Conservation (phyloP, 2,888 invertebrate genomes). For the Macrostomum cliftonense region DNA sequence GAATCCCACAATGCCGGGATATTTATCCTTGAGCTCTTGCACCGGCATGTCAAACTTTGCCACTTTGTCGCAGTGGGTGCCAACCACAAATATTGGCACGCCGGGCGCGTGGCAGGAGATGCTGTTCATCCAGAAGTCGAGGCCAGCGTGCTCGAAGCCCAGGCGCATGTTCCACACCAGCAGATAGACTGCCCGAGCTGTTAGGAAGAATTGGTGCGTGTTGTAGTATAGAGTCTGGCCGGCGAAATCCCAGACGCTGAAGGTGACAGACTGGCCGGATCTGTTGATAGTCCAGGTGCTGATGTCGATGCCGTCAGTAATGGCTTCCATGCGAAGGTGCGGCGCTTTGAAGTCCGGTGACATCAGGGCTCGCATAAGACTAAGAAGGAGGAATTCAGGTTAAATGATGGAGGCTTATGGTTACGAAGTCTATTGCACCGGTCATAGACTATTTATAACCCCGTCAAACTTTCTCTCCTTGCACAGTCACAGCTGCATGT, state of each 20-base stretch:
- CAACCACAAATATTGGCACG: constrained; percentile 32
- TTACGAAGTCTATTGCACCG: no score
- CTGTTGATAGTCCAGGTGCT: constrained; percentile 24
- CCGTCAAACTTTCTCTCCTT: no score
- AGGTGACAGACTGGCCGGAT: constrained; percentile 16
- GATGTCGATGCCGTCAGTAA: constrained; percentile 37
- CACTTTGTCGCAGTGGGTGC: constrained; percentile 35
- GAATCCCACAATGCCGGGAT: constrained; percentile 31
- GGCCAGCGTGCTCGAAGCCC: constrained; percentile 34
- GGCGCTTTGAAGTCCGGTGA: constrained; percentile 14
- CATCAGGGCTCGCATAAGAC: constrained; percentile 26
- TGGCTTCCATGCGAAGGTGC: constrained; percentile 19
- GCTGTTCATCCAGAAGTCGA: constrained; percentile 36
- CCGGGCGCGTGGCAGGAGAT: constrained; percentile 35
- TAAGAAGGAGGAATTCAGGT: constrained; percentile 9
- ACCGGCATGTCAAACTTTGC: constrained; percentile 21
- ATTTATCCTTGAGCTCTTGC: constrained; percentile 22
- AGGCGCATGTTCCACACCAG: constrained; percentile 35
- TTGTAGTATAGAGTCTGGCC: constrained; percentile 32
- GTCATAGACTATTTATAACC: no score
- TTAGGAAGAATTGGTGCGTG: constrained; percentile 35
- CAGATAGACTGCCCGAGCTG: constrained; percentile 32
- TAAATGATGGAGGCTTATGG: neutral
- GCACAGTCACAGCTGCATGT: no score
- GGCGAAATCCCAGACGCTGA: constrained; percentile 12